Conservation (phyloP, 1,140 invertebrate species). For the Mamestra configurata region DNA sequence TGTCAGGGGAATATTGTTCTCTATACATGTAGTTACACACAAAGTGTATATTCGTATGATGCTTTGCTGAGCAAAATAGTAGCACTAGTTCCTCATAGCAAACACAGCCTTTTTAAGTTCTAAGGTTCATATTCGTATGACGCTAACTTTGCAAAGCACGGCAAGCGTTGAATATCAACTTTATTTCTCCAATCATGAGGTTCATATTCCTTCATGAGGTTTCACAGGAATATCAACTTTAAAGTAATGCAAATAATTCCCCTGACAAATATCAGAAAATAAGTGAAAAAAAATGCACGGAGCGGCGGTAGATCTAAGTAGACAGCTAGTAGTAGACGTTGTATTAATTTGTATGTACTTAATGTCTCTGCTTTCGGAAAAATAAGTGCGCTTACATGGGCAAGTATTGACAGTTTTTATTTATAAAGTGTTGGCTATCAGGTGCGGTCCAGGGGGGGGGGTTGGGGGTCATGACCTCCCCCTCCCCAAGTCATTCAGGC, state of each 20-base stretch:
- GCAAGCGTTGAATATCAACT: too few relatives aligned
- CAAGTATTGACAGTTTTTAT: neutral
- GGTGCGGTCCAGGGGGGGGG: too few relatives aligned
- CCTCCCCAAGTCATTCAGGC: too few relatives aligned
- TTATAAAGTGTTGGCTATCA: neutral
- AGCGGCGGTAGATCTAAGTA: neutral
- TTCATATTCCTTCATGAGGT: too few relatives aligned
- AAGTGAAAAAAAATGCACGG: neutral
- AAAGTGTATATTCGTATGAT: too few relatives aligned
- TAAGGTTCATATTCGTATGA: neutral
- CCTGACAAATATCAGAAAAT: neutral
- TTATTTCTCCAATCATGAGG: too few relatives aligned
- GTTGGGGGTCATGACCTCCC: too few relatives aligned
- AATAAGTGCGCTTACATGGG: neutral
- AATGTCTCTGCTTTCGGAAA: neutral
- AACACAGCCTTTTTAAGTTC: neutral
- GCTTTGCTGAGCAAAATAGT: too few relatives aligned
- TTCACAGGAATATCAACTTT: too few relatives aligned
- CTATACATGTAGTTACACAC: too few relatives aligned
- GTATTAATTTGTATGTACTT: constrained; percentile 23
- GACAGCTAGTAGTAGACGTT: constrained; percentile 6
- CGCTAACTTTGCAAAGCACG: too few relatives aligned
- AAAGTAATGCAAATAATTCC: neutral
- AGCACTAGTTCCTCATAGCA: too few relatives aligned
- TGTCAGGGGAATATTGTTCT: constrained; percentile 21